A percentile compares a stretch with the other conserved stretches of the same genome.
Evolutionary conservation across 2,113 vertebrate species (phyloP).

Genomic region (Carlito syrichta): DNA sequence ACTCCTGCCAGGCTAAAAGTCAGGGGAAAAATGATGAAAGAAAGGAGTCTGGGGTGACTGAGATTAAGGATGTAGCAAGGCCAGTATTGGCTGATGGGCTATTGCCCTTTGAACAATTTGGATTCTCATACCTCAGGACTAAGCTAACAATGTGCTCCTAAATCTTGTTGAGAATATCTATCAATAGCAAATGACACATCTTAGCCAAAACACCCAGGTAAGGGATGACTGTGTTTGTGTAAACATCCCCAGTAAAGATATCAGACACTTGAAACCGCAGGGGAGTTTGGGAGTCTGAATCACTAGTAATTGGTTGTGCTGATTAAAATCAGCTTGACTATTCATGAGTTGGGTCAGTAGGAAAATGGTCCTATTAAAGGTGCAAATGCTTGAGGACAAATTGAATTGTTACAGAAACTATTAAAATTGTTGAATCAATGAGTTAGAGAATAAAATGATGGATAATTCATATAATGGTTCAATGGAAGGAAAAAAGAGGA

Average conservation of each 20-base stretch:
- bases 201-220: background rate
- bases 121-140: background rate
- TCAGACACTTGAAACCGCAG: background rate
- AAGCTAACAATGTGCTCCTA: background rate
- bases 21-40: background rate
- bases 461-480: background rate
- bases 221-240: background rate
- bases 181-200: background rate
- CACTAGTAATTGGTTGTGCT: background rate
- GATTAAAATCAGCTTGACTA: background rate
- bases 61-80: background rate
- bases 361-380: background rate
- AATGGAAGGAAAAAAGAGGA: background rate
- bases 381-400: background rate
- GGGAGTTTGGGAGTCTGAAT: background rate
- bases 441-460: constrained; percentile 6
- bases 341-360: background rate
- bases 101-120: background rate
- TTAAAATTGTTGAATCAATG: background rate
- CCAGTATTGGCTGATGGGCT: background rate
- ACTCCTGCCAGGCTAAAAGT: background rate
- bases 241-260: background rate
- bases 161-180: background rate
- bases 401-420: background rate
- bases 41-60: background rate